Base-by-base conservation (phyloP, 2,888 invertebrate genomes). In the Oscheius myriophilus region DNA sequence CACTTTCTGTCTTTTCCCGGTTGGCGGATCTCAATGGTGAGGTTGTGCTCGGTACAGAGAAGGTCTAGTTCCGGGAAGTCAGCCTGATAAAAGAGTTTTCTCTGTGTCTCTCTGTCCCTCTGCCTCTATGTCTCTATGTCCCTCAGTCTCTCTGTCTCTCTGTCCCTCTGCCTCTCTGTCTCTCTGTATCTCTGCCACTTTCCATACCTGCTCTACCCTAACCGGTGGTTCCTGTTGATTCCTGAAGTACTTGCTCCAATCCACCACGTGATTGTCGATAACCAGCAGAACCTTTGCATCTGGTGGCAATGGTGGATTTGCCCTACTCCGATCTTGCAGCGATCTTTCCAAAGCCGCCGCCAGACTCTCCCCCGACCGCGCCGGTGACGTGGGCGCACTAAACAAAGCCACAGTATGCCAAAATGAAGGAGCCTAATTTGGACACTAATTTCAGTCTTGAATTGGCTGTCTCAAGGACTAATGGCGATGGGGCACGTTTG, bases 351-450 rank as follows among this genome's bases (percentile, higher is more conserved):
- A 55, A 11, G 80, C 80, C 33, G 77, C 73, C 42, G 77, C 80
- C 16, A 80, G 59, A 7, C 77, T 72, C 63, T 80, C 80, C 1
- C 75, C 59, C 21, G 75, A 69, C 25, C 77, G 69, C 18, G 76
- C 75, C 18, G 80, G 80, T n/a, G 80, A 80, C 14, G 80, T 80
- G 11, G 80, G 80, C 25, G 80, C 80, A 65, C 80, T 79, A 55
- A 52, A 61, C 57, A 26, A 21, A 33, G 33, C 33, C 33, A 33
- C 33, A 33, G 25, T 57, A 41, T 18, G 23, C 18, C 21, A 9
- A 49, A 21, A 49, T 49, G 21, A 49, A 49, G 21, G n/a, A 49
- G 49, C 21, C 21, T 49, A 49, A 49, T 18, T 49, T 21, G n/a
- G 49, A n/a, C 21, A 49, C 18, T 18, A 49, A 21, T 49, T 49